Evolutionary conservation across 1,140 invertebrate genomes (phyloP), one percentile per base, ranked within the genome.

Genomic region (Drosophila lacteicornis): DNA sequence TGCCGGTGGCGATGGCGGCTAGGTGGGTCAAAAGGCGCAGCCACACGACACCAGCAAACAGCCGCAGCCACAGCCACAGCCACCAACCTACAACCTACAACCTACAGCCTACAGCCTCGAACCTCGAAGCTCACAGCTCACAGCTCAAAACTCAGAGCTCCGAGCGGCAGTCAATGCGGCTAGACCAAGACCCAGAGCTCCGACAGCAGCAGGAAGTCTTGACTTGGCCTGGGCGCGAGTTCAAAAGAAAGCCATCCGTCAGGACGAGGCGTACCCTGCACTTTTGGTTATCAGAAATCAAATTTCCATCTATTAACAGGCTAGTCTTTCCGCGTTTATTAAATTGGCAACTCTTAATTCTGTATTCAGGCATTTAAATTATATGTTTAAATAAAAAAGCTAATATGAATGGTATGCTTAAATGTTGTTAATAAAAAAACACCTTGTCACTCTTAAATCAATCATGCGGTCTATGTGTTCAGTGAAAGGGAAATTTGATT

Each of bases 21-120:
- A 77, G 84, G 76, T 80, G 82, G 83, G 83, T 87, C 83, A 87
- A 80, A 87, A 80, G 83, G 84, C 80, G 74, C 81, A 78, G 85
- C 66, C 77, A 81, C 79, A 81, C 78, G 65, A 80, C 71, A 75
- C 63, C 69, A 73, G 62, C 58, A 69, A 69, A 62, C 65, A 67
- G 61, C 69, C 70, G 71, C 82, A 81, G 45, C 63, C 67, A 61
- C 65, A 75, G 74, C 62, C 77, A 68, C 62, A 59, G 68, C 67
- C 67, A 77, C 59, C 47, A 51, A 69, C n/a, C 30, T 53, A 19
- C 40, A 53, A 33, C n/a, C 17, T 22, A 22, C 2, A 2, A 1
- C n/a, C 22, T 33, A 15, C 27, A 51, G 27, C 38, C 22, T 30
- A 30, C 27, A 30, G 27, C 27, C 27, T 30, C 27, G 25, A 27